Conservation (phyloP, 2,888 invertebrate genomes). For the Gibbula magus region DNA sequence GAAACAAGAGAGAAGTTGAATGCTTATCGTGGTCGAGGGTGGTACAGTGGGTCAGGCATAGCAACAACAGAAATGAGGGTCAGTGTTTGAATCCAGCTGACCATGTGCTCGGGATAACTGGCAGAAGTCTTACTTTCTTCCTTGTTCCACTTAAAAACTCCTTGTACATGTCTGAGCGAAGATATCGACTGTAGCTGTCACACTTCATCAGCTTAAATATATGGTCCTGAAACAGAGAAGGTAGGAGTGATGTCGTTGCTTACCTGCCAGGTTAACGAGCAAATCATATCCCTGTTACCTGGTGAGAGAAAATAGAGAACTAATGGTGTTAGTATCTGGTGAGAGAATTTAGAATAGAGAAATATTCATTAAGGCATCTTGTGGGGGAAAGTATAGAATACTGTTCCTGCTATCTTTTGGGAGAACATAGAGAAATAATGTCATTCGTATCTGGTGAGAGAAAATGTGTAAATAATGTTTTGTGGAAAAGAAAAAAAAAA, state of each 20-base stretch:
- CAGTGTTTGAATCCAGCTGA: conserved; percentile 56
- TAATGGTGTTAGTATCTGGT: not conserved
- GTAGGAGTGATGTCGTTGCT: not conserved
- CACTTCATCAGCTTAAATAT: conserved; percentile 99
- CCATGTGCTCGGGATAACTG: conserved; percentile 66
- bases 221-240: conserved; percentile 84
- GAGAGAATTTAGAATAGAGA: not conserved
- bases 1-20: not conserved
- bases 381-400: too few species aligned
- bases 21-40: conserved; percentile 19
- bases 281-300: not conserved
- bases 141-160: conserved; percentile 95
- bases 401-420: too few species aligned
- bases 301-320: not conserved
- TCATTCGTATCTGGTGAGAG: too few species aligned
- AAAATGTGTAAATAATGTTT: too few species aligned
- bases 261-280: not conserved
- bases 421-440: too few species aligned
- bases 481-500: too few species aligned
- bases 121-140: conserved; percentile 86
- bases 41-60: conserved; percentile 33
- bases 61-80: conserved; percentile 32
- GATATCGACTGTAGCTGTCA: conserved; percentile 97
- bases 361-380: not conserved
- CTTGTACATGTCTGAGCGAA: conserved; percentile 99